Conservation (phyloP, 2,888 invertebrate genomes). For the Xanthia togata region DNA sequence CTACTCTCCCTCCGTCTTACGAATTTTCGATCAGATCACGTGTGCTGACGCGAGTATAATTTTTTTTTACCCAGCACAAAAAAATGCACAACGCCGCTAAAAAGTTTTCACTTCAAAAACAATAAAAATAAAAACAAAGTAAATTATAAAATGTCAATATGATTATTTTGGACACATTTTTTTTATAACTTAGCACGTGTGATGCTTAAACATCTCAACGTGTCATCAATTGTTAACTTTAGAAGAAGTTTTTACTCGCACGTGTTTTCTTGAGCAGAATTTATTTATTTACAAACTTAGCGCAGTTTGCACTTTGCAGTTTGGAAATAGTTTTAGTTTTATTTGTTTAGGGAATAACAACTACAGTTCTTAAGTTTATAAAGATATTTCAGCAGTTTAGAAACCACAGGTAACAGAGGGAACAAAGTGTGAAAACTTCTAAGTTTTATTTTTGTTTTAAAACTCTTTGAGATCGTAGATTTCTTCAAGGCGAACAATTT, state of each 20-base stretch:
- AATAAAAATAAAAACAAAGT: too few species aligned
- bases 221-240: constrained; percentile 20
- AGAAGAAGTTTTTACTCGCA: constrained; percentile 16
- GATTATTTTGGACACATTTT: neutral
- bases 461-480: neutral
- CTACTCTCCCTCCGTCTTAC: too few species aligned
- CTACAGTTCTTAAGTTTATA: constrained; percentile 25
- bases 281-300: constrained; percentile 47
- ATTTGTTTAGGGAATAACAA: constrained; percentile 54
- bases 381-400: constrained; percentile 35
- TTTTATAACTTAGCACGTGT: neutral
- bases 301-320: constrained; percentile 43
- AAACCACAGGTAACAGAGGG: constrained; percentile 15
- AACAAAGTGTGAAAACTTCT: constrained; percentile 9
- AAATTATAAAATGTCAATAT: too few species aligned
- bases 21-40: too few species aligned
- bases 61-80: too few species aligned
- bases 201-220: constrained; percentile 14
- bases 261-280: constrained; percentile 28
- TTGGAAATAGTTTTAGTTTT: constrained; percentile 38
- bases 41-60: too few species aligned
- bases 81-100: too few species aligned
- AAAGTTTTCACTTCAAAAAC: too few species aligned
- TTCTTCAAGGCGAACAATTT: neutral
- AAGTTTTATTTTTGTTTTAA: constrained; percentile 11